Conservation (phyloP, 2,797 vertebrate genomes). For the Oophaga sylvatica region DNA sequence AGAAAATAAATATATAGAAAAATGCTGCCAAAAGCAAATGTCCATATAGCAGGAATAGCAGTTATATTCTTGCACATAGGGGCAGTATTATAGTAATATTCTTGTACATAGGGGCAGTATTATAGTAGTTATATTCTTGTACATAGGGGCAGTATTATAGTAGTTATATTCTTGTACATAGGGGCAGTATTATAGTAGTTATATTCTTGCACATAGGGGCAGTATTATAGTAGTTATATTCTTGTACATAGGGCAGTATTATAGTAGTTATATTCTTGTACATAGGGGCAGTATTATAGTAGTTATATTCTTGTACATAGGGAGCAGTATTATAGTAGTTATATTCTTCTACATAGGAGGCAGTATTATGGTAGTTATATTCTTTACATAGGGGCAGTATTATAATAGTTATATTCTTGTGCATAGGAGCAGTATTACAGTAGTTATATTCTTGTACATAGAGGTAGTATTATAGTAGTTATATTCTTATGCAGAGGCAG, state of each 20-base stretch:
- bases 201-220: background rate
- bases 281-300: background rate
- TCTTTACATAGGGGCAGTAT: background rate
- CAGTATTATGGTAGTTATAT: slow-evolving; percentile 4
- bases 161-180: background rate
- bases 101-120: slow-evolving; percentile 5
- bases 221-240: slow-evolving; percentile 13
- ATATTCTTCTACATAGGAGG: background rate
- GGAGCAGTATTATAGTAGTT: slow-evolving; percentile 1
- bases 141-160: too few relatives aligned
- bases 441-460: slow-evolving; percentile 1
- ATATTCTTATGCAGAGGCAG: background rate
- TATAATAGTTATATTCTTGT: background rate
- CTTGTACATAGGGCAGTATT: background rate
- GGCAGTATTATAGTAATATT: too few relatives aligned
- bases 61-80: background rate
- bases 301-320: background rate
- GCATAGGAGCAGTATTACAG: background rate
- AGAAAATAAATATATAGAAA: background rate
- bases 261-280: background rate
- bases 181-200: slow-evolving; percentile 1
- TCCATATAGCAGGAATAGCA: too few relatives aligned
- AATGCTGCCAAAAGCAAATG: too few relatives aligned
- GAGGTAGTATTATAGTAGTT: background rate
- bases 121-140: background rate